Conservation (phyloP, 2,888 invertebrate genomes). For the Standfussiana lucernea region DNA sequence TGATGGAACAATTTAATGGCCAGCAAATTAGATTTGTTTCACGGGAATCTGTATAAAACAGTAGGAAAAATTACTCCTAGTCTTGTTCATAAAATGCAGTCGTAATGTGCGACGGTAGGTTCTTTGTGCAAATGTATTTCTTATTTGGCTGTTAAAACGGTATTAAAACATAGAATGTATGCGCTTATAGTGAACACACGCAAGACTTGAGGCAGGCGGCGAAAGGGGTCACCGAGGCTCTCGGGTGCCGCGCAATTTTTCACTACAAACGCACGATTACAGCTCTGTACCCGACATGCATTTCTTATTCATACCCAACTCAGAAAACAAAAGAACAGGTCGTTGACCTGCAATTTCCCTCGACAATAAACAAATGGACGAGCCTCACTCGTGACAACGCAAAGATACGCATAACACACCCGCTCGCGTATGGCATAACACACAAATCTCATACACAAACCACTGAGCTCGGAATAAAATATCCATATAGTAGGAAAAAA, state of each 20-base stretch:
- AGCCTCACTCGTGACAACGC: conserved; percentile 9
- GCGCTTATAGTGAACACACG: conserved; percentile 28
- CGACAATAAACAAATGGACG: conserved; percentile 38
- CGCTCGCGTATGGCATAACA: conserved; percentile 29
- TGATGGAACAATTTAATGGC: conserved; percentile 69
- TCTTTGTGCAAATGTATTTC: conserved; percentile 18
- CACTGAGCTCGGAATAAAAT: conserved; percentile 36
- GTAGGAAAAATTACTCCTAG: conserved; percentile 16
- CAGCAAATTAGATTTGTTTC: conserved; percentile 73
- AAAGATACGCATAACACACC: not conserved
- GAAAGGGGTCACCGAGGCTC: conserved; percentile 47
- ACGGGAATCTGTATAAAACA: conserved; percentile 62
- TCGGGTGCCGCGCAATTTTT: conserved; percentile 40
- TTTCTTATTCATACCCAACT: conserved; percentile 51
- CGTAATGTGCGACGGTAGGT: conserved; percentile 25
- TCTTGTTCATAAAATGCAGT: conserved; percentile 34
- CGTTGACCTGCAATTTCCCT: conserved; percentile 21
- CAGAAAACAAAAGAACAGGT: conserved; percentile 14
- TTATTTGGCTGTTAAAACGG: conserved; percentile 37
- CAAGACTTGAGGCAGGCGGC: conserved; percentile 27
- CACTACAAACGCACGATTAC: conserved; percentile 46
- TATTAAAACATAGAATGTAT: conserved; percentile 40
- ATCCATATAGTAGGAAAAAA: conserved; percentile 46
- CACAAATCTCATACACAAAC: conserved; percentile 42
- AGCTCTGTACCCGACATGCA: conserved; percentile 25